Conservation (phyloP, 2,888 invertebrate genomes). For the Zootermopsis nevadensis region DNA sequence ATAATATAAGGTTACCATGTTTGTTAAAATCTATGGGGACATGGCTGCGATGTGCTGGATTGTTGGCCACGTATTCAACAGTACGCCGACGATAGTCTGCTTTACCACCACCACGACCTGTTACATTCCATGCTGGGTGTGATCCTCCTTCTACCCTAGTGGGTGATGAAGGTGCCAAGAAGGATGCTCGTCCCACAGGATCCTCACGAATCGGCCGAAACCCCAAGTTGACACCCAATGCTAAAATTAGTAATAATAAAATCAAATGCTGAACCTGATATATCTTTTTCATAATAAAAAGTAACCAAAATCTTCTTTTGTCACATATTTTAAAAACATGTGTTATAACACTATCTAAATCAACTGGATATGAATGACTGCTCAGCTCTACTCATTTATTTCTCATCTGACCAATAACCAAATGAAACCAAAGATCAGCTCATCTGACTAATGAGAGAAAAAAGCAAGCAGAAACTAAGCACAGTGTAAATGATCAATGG, state of each 20-base stretch:
- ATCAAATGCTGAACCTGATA: too few species aligned
- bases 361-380: too few species aligned
- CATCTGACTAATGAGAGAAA: too few species aligned
- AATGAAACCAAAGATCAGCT: too few species aligned
- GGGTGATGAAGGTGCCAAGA: conserved; percentile 58
- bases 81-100: conserved; percentile 62
- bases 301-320: too few species aligned
- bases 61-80: conserved; percentile 61
- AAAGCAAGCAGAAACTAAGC: too few species aligned
- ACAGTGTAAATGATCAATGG: too few species aligned
- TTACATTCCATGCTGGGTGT: conserved; percentile 60
- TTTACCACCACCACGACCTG: conserved; percentile 59
- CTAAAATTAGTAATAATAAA: not conserved
- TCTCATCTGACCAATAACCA: too few species aligned
- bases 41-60: conserved; percentile 37
- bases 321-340: too few species aligned
- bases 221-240: conserved; percentile 18
- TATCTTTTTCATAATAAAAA: too few species aligned
- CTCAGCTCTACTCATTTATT: too few species aligned
- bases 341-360: too few species aligned
- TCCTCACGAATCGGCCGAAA: conserved; percentile 63
- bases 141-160: conserved; percentile 55
- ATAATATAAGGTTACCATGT: not conserved
- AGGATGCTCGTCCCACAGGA: conserved; percentile 56
- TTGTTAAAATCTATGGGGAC: conserved; percentile 24